Percentiles rank a stretch among this genome's conserved stretches.
Evolutionary conservation across 1,140 invertebrate species (phyloP).

Genomic region (Lysiphlebus fabarum): DNA sequence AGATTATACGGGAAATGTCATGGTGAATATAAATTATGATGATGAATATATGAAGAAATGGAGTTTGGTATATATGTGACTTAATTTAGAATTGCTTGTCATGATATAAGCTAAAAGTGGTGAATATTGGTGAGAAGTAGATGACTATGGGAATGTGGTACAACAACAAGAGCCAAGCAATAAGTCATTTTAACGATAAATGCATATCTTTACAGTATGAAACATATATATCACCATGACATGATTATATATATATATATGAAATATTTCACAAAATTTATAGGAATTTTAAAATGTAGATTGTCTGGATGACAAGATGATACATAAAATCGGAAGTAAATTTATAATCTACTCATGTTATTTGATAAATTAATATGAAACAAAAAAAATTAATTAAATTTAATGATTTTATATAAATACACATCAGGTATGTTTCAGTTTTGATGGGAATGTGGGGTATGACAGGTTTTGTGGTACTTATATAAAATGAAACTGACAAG

Average conservation of each 20-base stretch:
- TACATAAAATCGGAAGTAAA: conserved; percentile 5
- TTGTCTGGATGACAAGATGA: conserved; percentile 4
- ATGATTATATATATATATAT: too few relatives aligned
- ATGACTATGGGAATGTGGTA: background rate
- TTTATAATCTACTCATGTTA: background rate
- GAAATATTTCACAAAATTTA: conserved; percentile 28
- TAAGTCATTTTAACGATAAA: conserved; percentile 53
- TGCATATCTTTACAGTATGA: background rate
- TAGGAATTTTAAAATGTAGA: conserved; percentile 12
- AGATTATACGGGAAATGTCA: conserved; percentile 18
- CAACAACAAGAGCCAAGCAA: conserved; percentile 30
- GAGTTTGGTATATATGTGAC: conserved; percentile 22
- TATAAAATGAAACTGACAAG: too few relatives aligned
- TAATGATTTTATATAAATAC: too few relatives aligned
- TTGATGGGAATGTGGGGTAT: too few relatives aligned
- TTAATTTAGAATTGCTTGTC: conserved; percentile 40
- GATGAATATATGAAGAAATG: conserved; percentile 23
- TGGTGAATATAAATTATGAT: conserved; percentile 48
- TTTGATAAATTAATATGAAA: background rate
- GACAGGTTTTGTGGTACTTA: too few relatives aligned
- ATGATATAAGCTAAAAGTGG: background rate
- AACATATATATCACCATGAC: conserved; percentile 31
- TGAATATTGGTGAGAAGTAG: background rate
- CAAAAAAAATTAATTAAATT: conserved; percentile 4
- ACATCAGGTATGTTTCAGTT: too few relatives aligned